Evolutionary conservation across 2,888 invertebrate genomes (phyloP).

Genomic region (Allolobophora icterica): DNA sequence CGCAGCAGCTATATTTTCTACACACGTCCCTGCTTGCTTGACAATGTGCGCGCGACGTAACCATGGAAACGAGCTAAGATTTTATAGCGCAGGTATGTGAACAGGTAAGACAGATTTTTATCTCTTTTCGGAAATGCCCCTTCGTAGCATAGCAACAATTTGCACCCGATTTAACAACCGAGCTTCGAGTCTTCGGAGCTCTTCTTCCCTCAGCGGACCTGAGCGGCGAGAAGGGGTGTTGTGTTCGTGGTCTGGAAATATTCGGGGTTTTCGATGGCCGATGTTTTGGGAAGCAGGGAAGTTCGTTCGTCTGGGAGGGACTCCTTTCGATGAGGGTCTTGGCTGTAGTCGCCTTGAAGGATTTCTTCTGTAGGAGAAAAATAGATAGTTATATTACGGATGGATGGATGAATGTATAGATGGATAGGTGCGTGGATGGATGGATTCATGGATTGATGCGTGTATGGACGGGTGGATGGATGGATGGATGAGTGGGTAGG

Average conservation of each 20-base stretch:
- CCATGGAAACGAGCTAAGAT: neutral
- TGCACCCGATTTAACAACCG: neutral
- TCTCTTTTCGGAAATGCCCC: neutral
- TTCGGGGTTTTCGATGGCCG: slow-evolving; percentile 15
- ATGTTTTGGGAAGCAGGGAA: neutral
- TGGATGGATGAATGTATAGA: neutral
- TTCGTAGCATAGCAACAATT: neutral
- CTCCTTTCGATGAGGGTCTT: neutral
- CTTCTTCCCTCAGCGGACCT: neutral
- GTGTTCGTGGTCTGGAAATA: neutral
- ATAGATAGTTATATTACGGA: neutral
- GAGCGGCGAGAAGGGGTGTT: neutral
- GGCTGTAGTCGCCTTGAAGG: neutral
- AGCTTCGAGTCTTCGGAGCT: neutral
- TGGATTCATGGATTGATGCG: neutral
- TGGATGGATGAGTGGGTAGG: no score
- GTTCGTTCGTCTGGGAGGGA: neutral
- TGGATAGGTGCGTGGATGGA: neutral
- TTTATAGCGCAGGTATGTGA: neutral
- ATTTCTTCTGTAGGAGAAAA: neutral
- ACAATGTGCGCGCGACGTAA: neutral
- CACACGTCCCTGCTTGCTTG: neutral
- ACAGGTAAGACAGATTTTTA: neutral
- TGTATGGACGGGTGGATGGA: neutral
- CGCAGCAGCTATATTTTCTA: neutral